Base-by-base conservation (phyloP, 23 tunicate species). In the Ciona savignyi region DNA sequence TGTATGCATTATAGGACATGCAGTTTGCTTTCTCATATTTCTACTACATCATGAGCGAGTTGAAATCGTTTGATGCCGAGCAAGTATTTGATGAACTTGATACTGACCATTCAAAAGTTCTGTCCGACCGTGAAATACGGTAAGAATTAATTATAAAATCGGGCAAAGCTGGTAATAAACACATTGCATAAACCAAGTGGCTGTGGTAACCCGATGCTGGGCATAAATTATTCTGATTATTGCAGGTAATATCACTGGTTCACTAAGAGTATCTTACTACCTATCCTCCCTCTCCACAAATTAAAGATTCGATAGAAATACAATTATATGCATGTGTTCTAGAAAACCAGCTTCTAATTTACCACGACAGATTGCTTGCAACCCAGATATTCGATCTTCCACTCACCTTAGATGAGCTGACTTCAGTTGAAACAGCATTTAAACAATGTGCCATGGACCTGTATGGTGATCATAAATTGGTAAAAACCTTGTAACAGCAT, bases 81-180 rank as follows among this genome's bases (percentile, higher is more conserved):
- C 80, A 93, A 34, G 65, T 86, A 24, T 93, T 93, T 71, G 71
- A 77, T 78, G n/a, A 63, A 2, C 51, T 93, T 24, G 98, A 93
- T 68, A 78, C 85, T 2, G 94, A 93, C 63, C 29, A 34, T 30
- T 81, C 93, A 6, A 86, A 83, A 19, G 82, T 93, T 63, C 61
- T 93, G 32, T 93, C 98, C 0, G 98, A 93, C 61, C 74, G 98
- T 22, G 98, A 93, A 78, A 32, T 93, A 26, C 81, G 98, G 98
- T 91, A 27, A 21, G 63, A 19, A 66, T 1, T 49, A 1, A 3
- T 32, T 71, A 33, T 22, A 33, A n/a, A n/a, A n/a, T 49, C 20
- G 20, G 61, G 61, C 20, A 20, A 49, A 11, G 20, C 15, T 49
- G 20, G 20, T 49, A 49, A 49, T 11, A 15, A 49, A 49, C 61